Percentiles rank a stretch among this genome's conserved stretches.
Conservation (phyloP, 2,113 vertebrate species). For the Eptesicus fuscus region DNA sequence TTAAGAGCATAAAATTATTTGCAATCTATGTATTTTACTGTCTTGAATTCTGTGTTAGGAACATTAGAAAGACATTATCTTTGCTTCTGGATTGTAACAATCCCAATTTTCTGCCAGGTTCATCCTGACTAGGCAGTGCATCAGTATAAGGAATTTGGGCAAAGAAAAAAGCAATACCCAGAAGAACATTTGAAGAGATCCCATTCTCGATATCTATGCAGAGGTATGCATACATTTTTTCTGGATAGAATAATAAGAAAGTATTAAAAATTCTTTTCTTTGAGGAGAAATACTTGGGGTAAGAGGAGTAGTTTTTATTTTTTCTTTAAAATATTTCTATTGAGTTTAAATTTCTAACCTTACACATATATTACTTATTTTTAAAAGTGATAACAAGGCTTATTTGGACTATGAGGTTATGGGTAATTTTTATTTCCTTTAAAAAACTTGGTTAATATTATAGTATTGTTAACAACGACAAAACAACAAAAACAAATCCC, state of each 20-base stretch:
- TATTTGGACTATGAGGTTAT: background rate
- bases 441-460: background rate
- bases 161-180: background rate
- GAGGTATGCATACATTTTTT: background rate
- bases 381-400: background rate
- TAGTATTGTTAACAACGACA: background rate
- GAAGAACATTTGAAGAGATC: background rate
- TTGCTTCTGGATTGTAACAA: background rate
- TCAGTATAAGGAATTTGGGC: background rate
- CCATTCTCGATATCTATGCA: background rate
- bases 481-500: background rate
- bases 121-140: background rate
- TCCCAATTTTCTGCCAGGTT: background rate
- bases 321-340: background rate
- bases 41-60: background rate
- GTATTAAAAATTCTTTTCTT: background rate
- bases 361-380: background rate
- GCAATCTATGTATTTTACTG: background rate
- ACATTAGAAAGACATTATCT: background rate
- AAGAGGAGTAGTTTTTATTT: background rate
- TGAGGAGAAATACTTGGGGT: background rate
- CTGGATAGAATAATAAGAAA: background rate
- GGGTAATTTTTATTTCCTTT: background rate
- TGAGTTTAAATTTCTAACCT: slow-evolving; percentile 4
- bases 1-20: background rate